Conservation (phyloP, 2,113 vertebrate species). For the Lipotes vexillifer region DNA sequence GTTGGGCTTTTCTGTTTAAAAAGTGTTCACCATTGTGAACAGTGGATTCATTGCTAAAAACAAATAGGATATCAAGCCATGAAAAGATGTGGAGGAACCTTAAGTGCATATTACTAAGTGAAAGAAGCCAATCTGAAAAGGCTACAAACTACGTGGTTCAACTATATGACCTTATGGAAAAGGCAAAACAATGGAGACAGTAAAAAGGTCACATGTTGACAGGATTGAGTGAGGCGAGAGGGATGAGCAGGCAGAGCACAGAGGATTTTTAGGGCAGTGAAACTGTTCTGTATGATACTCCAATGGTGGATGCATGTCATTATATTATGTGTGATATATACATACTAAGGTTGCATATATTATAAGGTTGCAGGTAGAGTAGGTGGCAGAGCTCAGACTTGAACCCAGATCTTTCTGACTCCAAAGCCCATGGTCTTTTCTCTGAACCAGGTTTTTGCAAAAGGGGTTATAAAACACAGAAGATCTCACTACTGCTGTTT, state of each 20-base stretch:
- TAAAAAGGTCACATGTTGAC: background rate
- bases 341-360: background rate
- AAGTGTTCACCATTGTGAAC: background rate
- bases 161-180: background rate
- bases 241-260: background rate
- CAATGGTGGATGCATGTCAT: background rate
- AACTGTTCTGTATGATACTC: background rate
- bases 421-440: background rate
- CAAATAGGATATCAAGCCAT: background rate
- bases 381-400: background rate
- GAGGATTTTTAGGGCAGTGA: background rate
- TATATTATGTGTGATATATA: background rate
- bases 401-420: background rate
- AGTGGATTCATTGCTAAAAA: background rate
- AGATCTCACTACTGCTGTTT: background rate
- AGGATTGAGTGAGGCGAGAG: background rate
- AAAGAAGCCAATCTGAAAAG: background rate
- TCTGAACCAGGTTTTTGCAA: background rate
- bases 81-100: background rate
- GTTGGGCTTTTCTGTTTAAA: background rate
- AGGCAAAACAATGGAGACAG: background rate
- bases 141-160: background rate
- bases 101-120: background rate
- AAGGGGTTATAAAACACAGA: background rate
- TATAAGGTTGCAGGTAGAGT: background rate